These are phyloP conservation scores for Augochlorella aurata DNA, from an alignment of 2,888 invertebrate genomes.

Conservation along the genomic window DNA sequence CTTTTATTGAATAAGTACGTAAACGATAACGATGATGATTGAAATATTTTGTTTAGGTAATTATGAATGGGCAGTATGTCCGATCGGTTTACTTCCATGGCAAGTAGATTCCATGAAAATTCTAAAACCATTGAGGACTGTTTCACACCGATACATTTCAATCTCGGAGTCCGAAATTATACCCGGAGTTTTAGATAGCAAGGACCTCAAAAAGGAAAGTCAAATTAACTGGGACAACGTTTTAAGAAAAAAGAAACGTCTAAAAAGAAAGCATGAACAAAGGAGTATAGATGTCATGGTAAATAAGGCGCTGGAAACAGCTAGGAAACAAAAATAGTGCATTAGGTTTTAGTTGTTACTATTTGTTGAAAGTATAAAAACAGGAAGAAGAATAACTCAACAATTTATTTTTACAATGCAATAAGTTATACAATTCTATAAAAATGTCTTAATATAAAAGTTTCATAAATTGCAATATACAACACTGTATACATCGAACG, in stretches of 20 bases:
- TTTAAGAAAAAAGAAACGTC: conserved; percentile 68
- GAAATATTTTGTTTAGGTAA: conserved; percentile 66
- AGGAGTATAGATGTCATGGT: conserved; percentile 64
- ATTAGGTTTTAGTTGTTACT: conserved; percentile 4
- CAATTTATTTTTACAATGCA: conserved; percentile 33
- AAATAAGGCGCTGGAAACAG: conserved; percentile 70
- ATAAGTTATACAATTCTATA: conserved; percentile 42
- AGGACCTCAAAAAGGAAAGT: conserved; percentile 67
- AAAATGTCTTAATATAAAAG: conserved; percentile 23
- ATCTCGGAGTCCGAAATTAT: conserved; percentile 62
- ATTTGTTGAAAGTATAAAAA: conserved; percentile 10
- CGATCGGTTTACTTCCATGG: conserved; percentile 84
- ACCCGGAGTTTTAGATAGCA: conserved; percentile 72
- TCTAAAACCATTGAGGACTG: conserved; percentile 51
- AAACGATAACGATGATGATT: conserved; percentile 1
- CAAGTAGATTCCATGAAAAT: conserved; percentile 73
- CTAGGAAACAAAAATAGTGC: conserved; percentile 55
- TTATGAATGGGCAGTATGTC: conserved; percentile 82
- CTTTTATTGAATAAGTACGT: conserved; percentile 7
- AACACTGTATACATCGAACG: conserved; percentile 4
- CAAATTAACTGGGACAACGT: conserved; percentile 76
- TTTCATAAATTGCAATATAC: conserved; percentile 15
- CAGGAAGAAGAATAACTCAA: conserved; percentile 1
- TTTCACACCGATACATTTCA: conserved; percentile 42
- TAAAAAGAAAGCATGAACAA: conserved; percentile 65